Percentiles rank a stretch among this genome's conserved stretches.
phyloP scores from a whole-genome alignment of 2,797 vertebrate genomes.

The Myripristis murdjan region DNA sequence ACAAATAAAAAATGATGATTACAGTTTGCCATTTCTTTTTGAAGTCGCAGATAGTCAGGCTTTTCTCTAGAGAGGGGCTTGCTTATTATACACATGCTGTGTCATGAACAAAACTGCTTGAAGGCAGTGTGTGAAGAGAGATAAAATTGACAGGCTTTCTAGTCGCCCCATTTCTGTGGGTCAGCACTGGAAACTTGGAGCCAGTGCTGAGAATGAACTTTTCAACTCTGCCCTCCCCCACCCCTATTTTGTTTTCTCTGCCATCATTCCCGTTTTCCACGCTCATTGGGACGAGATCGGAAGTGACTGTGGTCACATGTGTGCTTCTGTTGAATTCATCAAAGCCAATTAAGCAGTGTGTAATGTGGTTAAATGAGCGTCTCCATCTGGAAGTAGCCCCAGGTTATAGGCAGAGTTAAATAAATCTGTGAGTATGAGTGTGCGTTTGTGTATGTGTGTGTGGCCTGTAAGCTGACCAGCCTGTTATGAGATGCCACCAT shows the following conservation, averaged over 20 bases:
- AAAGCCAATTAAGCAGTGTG: conserved; percentile 76
- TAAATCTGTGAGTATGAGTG: conserved; percentile 57
- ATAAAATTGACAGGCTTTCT: conserved; percentile 4
- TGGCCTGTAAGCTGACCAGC: conserved; percentile 31
- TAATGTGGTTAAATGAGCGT: conserved; percentile 82
- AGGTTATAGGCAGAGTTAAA: conserved; percentile 58
- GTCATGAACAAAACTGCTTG: conserved; percentile 10
- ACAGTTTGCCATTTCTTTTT: conserved; percentile 3
- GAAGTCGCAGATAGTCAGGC: conserved; percentile 1
- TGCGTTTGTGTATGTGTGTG: conserved; percentile 29
- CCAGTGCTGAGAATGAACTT: conserved; percentile 55
- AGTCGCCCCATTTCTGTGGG: conserved; percentile 2
- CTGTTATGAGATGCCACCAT: conserved; percentile 69
- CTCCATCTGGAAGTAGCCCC: conserved; percentile 75
- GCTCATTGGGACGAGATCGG: conserved; percentile 63
- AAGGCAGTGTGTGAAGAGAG: neutral
- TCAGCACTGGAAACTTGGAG: conserved; percentile 29
- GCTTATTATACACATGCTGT: neutral
- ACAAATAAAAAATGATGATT: neutral
- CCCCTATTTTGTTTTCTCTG: conserved; percentile 4
- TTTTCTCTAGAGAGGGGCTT: neutral
- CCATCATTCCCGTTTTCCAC: conserved; percentile 66
- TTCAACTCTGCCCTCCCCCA: conserved; percentile 46
- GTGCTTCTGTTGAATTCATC: conserved; percentile 76
- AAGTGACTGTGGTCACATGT: conserved; percentile 74